A percentile compares a stretch with the other conserved stretches of the same genome.
Evolutionary conservation across 2,797 vertebrate species (phyloP).

Genomic region (Enteromius radiatus): DNA sequence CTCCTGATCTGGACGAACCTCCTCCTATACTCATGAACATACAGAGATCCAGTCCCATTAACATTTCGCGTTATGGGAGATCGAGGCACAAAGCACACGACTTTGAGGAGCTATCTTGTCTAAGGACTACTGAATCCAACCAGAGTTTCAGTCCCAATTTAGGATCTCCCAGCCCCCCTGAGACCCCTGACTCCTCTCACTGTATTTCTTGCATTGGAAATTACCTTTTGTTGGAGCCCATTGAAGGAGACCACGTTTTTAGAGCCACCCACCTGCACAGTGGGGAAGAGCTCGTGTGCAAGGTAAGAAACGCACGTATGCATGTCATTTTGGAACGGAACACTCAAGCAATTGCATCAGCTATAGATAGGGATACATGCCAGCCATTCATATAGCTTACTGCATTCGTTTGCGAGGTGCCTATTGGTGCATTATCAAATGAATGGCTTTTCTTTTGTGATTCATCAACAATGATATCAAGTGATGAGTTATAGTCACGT

Average conservation of each 20-base stretch:
- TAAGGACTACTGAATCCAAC: conserved; percentile 91
- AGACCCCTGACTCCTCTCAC: conserved; percentile 97
- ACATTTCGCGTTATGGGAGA: conserved; percentile 98
- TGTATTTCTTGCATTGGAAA: conserved; percentile 99
- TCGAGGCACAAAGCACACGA: conserved; percentile 98
- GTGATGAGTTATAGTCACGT: conserved; percentile 10
- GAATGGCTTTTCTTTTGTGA: conserved; percentile 22
- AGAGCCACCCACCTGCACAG: conserved; percentile 97
- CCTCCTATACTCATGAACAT: conserved; percentile 98
- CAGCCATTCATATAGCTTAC: not conserved
- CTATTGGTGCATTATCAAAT: not conserved
- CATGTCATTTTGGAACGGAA: conserved; percentile 1
- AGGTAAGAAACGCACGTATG: conserved; percentile 78
- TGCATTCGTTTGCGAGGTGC: not conserved
- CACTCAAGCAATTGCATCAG: conserved; percentile 4
- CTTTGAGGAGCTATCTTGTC: conserved; percentile 93
- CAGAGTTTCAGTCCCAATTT: conserved; percentile 98
- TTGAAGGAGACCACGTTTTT: conserved; percentile 98
- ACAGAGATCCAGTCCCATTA: conserved; percentile 99
- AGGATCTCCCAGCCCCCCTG: conserved; percentile 96
- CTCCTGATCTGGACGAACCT: conserved; percentile 69
- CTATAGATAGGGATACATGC: not conserved
- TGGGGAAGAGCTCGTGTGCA: conserved; percentile 97
- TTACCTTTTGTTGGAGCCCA: conserved; percentile 97
- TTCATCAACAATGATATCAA: conserved; percentile 8